Conservation (phyloP, 2,888 invertebrate genomes). For the Xestia sexstrigata region DNA sequence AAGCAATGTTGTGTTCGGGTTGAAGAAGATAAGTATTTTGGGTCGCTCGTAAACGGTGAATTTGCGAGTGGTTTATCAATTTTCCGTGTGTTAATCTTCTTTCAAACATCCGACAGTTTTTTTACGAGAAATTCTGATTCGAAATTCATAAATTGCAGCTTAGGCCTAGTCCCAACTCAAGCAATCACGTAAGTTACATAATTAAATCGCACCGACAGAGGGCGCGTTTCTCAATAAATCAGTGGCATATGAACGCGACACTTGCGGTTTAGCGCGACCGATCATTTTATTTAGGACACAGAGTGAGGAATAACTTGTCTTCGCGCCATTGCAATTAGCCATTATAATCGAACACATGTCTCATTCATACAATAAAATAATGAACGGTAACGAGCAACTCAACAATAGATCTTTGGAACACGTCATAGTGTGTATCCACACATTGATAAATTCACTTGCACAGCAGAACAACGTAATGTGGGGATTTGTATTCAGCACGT, state of each 20-base stretch:
- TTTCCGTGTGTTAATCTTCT: not conserved
- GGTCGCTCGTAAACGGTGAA: not conserved
- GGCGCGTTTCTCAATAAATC: not conserved
- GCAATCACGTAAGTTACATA: too few relatives aligned
- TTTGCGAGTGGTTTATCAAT: not conserved
- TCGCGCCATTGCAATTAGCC: slow-evolving; percentile 1
- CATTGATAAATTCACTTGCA: slow-evolving; percentile 48
- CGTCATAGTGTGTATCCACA: slow-evolving; percentile 17
- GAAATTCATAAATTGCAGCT: not conserved
- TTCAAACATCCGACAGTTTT: not conserved
- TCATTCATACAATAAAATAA: slow-evolving; percentile 6
- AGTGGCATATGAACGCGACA: not conserved
- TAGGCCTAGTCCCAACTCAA: not conserved
- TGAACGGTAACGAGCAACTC: not conserved
- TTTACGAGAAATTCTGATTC: not conserved
- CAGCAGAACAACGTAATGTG: slow-evolving; percentile 37
- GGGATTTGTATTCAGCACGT: slow-evolving; percentile 46
- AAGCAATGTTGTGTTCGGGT: slow-evolving; percentile 34
- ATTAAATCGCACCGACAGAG: not conserved
- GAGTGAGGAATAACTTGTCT: too few relatives aligned
- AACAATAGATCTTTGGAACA: not conserved
- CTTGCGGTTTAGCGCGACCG: not conserved
- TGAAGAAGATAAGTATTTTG: slow-evolving; percentile 27
- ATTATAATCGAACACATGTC: not conserved
- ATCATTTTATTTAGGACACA: not conserved